Conservation (phyloP, 2,888 invertebrate species). For the Orthonevra nobilis region DNA sequence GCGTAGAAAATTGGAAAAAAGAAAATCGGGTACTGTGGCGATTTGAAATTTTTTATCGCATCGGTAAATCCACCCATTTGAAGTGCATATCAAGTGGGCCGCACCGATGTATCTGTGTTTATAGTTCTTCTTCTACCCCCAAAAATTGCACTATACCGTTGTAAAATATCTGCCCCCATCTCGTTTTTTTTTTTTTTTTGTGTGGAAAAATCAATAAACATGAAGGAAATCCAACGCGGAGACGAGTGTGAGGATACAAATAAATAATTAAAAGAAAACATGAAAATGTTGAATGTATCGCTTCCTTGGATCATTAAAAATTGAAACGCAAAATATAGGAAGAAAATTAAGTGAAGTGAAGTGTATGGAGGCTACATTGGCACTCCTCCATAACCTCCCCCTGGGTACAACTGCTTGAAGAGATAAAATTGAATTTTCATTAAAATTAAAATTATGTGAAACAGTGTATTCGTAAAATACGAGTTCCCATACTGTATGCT, state of each 20-base stretch:
- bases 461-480: neutral
- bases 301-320: slow-evolving; percentile 48
- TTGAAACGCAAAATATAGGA: slow-evolving; percentile 20
- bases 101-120: neutral
- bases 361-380: no score
- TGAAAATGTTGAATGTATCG: slow-evolving; percentile 22
- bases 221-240: slow-evolving; percentile 13
- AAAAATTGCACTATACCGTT: slow-evolving; percentile 10
- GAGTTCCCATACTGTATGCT: no score
- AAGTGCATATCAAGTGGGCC: slow-evolving; percentile 29
- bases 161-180: neutral
- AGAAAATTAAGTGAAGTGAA: slow-evolving; percentile 45
- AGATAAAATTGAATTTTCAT: slow-evolving; percentile 49
- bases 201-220: slow-evolving; percentile 65
- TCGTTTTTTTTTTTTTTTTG: slow-evolving; percentile 18
- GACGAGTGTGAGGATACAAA: slow-evolving; percentile 5
- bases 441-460: slow-evolving; percentile 17
- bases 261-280: neutral
- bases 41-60: slow-evolving; percentile 24
- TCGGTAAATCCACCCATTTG: slow-evolving; percentile 14
- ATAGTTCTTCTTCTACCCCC: slow-evolving; percentile 4
- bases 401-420: no score
- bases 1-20: slow-evolving; percentile 2
- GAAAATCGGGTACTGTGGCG: slow-evolving; percentile 4
- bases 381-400: no score